These are phyloP conservation scores for Brevimyrus niger DNA, from an alignment of 2,113 vertebrate species.

Conservation along the genomic window DNA sequence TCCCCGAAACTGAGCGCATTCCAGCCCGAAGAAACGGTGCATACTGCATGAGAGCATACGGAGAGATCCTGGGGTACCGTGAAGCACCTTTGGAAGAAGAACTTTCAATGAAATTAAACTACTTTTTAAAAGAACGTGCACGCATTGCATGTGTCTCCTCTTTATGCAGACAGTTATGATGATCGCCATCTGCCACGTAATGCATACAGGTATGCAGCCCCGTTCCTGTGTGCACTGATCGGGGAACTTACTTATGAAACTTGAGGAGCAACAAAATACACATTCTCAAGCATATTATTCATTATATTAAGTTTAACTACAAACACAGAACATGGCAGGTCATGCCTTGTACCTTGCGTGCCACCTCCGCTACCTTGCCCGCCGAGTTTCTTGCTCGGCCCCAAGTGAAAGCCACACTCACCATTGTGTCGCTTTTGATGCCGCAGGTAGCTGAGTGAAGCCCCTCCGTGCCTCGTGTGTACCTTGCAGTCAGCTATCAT, in stretches of 20 bases:
- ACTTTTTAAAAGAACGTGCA: not conserved
- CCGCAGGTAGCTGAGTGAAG: not conserved
- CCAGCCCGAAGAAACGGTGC: not conserved
- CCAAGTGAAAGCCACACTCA: not conserved
- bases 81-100: not conserved
- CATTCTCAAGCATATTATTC: not conserved
- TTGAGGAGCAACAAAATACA: not conserved
- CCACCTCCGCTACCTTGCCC: not conserved
- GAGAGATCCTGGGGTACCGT: not conserved
- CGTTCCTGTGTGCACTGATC: not conserved
- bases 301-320: not conserved
- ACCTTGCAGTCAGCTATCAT: not conserved
- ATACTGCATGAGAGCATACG: not conserved
- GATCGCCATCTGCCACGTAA: slow-evolving; percentile 11
- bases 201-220: not conserved
- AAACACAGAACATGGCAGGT: not conserved
- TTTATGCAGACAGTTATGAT: not conserved
- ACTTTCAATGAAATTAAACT: not conserved
- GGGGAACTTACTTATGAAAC: not conserved
- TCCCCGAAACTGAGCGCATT: not conserved
- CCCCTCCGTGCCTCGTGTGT: not conserved
- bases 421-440: not conserved
- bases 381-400: not conserved
- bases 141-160: not conserved
- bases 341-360: not conserved